phyloP scores from a whole-genome alignment of 2,888 invertebrate species.

The Chesias legatella region DNA sequence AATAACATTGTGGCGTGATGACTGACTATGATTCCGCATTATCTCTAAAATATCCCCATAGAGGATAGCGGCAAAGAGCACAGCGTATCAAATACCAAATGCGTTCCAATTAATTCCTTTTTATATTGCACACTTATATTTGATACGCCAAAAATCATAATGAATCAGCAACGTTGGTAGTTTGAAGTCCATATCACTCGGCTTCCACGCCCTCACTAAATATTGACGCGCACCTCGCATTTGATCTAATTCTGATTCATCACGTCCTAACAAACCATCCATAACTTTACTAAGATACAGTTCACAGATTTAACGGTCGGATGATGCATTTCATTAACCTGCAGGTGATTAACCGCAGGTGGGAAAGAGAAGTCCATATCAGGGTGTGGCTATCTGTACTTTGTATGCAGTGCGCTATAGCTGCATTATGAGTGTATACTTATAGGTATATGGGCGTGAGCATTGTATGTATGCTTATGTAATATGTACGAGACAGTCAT shows the following conservation, averaged over 20 bases:
- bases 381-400: conserved; percentile 73
- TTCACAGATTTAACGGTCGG: conserved; percentile 44
- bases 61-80: too few relatives aligned
- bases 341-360: conserved; percentile 33
- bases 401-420: conserved; percentile 62
- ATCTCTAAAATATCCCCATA: too few relatives aligned
- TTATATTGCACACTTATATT: too few relatives aligned
- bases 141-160: too few relatives aligned
- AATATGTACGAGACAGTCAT: conserved; percentile 40
- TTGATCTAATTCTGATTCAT: conserved; percentile 45
- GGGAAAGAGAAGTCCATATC: conserved; percentile 53
- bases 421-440: conserved; percentile 55
- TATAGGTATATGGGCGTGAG: conserved; percentile 7
- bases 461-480: conserved; percentile 1
- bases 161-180: too few relatives aligned
- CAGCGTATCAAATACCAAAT: too few relatives aligned
- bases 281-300: conserved; percentile 38
- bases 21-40: too few relatives aligned
- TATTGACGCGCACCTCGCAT: conserved; percentile 47
- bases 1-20: too few relatives aligned
- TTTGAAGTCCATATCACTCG: too few relatives aligned
- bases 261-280: conserved; percentile 8
- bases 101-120: too few relatives aligned
- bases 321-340: conserved; percentile 36
- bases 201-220: conserved; percentile 34